A percentile compares a stretch with the other conserved stretches of the same genome.
Conservation (phyloP, 1,140 invertebrate species). For the Rhagoletis zephyria region DNA sequence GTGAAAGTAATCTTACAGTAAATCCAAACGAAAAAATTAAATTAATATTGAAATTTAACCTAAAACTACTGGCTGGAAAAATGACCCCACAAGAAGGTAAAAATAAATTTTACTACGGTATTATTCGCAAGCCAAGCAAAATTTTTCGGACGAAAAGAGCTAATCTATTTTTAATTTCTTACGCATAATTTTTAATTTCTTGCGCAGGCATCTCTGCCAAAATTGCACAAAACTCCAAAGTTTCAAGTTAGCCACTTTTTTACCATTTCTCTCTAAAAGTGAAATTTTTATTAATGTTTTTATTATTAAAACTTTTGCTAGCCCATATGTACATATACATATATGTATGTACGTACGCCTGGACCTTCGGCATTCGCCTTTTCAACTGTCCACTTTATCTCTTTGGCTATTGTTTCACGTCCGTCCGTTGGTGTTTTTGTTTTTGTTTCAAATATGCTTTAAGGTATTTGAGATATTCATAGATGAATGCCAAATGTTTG, state of each 20-base stretch:
- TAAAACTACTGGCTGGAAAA: no score
- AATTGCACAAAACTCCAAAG: not conserved
- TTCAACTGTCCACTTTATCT: not conserved
- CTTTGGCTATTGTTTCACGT: not conserved
- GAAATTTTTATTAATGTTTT: not conserved
- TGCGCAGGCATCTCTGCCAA: no score
- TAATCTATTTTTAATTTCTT: constrained; percentile 9
- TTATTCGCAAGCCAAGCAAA: no score
- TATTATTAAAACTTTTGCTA: no score
- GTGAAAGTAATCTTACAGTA: no score
- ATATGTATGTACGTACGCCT: not conserved
- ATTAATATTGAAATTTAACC: no score
- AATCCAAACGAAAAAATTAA: no score
- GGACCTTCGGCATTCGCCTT: not conserved
- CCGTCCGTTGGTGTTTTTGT: not conserved
- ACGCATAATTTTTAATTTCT: not conserved
- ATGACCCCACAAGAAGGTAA: no score
- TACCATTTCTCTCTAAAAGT: not conserved
- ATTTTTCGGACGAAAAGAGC: no score
- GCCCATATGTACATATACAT: no score
- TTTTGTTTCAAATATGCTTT: not conserved
- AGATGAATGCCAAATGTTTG: not conserved
- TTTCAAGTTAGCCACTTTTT: not conserved
- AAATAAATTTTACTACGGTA: no score
- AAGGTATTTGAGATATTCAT: not conserved